Base-by-base conservation (phyloP, 2,113 vertebrate species). In the Egretta garzetta region DNA sequence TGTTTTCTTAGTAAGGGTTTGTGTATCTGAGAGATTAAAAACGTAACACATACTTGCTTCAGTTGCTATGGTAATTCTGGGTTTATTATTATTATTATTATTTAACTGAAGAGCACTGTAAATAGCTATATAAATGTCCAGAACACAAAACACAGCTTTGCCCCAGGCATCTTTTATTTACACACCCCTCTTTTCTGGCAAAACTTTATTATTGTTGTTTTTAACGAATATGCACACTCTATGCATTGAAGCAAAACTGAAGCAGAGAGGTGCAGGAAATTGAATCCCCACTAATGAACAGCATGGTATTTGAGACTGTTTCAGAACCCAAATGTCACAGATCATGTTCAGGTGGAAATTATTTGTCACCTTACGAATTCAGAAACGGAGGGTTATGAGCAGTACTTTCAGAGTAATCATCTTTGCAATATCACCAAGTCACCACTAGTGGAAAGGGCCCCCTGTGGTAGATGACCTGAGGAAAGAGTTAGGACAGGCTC, bases 181-280 rank as follows among this genome's bases (percentile, higher is more conserved):
- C 91, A 91, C 76, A 73, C 60, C 55, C 49, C 79, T 93, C 93
- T 93, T 96, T 93, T 96, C 64, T 11, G 4, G 56, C 82, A 96
- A 96, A 98, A 97, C 97, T 97, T 97, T 85, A 79, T 95, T 92
- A 86, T 94, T 94, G 88, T 87, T 95, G 83, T 86, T 97, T 92
- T 76, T 95, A 92, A 96, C 93, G 82, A 93, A 88, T 94, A 94
- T 89, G 84, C 95, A 91, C 72, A 86, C 43, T 83, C 55, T 93
- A 75, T 91, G 85, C 95, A 88, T 64, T 79, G 73, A 96, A 96
- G 94, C 86, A 96, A 96, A 97, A 96, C 86, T 71, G 90, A 88
- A 94, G 83, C 76, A 92, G 70, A 91, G 68, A 96, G 73, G 91
- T 89, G 39, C 60, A 93, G 95, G 88, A 96, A 97, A 97, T 94